phyloP scores from a whole-genome alignment of 2,113 vertebrate species.

The Chaetops frenatus region DNA sequence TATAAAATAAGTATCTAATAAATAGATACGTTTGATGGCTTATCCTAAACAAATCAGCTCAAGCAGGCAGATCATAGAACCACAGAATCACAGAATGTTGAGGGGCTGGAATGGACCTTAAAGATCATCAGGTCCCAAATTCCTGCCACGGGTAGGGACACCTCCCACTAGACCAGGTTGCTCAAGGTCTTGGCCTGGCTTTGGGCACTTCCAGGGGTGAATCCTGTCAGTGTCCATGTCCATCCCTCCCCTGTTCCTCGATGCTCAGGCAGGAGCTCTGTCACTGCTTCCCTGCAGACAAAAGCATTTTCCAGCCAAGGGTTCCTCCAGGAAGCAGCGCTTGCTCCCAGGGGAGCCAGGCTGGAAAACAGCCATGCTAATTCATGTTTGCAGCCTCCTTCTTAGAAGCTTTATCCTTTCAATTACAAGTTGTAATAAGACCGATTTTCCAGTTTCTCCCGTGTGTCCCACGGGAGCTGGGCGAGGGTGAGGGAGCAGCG shows the following conservation, averaged over 20 bases:
- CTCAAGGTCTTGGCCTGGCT: background rate
- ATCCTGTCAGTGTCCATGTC: background rate
- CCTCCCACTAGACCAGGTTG: background rate
- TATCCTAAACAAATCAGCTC: background rate
- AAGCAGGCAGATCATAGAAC: background rate
- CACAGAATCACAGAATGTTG: accelerated
- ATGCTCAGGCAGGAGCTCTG: background rate
- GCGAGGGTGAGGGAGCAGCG: background rate
- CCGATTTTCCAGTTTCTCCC: background rate
- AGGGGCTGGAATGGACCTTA: too few species aligned
- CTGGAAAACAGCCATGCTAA: background rate
- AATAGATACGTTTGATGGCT: background rate
- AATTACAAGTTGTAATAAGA: slow-evolving; percentile 24
- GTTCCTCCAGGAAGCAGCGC: background rate
- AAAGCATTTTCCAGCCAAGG: background rate
- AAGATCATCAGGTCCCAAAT: background rate
- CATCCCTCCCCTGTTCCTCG: accelerated
- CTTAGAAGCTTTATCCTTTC: slow-evolving; percentile 42
- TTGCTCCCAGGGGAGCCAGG: background rate
- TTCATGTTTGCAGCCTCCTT: background rate
- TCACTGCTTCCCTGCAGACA: background rate
- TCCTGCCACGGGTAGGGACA: background rate
- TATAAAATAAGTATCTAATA: background rate
- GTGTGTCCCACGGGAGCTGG: background rate
- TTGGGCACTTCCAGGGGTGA: background rate